Conservation (phyloP, 1,140 invertebrate species). For the Cydia amplana region DNA sequence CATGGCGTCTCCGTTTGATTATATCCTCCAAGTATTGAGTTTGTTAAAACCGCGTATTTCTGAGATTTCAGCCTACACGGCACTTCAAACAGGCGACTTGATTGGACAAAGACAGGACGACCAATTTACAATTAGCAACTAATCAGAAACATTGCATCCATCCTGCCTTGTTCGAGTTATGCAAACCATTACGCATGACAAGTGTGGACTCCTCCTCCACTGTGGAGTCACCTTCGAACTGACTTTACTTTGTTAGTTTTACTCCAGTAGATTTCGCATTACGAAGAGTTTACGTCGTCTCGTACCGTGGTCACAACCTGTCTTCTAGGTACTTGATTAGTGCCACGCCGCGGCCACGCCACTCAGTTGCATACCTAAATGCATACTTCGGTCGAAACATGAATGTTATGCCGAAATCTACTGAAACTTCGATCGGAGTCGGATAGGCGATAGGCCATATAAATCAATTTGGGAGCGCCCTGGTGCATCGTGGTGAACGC, state of each 20-base stretch:
- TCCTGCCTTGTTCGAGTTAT: constrained; percentile 18
- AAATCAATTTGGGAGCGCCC: too few relatives aligned
- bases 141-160: constrained; percentile 26
- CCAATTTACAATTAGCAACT: constrained; percentile 27
- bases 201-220: neutral
- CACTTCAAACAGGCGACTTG: constrained; percentile 11
- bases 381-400: too few relatives aligned
- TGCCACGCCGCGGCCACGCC: too few relatives aligned
- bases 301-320: neutral
- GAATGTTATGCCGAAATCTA: too few relatives aligned
- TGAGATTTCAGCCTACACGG: neutral
- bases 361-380: too few relatives aligned
- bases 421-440: too few relatives aligned
- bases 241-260: neutral
- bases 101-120: constrained; percentile 26
- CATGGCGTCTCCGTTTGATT: too few relatives aligned
- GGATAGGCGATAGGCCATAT: too few relatives aligned
- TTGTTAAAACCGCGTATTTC: neutral
- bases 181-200: constrained; percentile 3
- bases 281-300: neutral
- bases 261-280: neutral
- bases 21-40: too few relatives aligned
- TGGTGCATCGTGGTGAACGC: neutral
- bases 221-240: constrained; percentile 10
- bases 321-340: too few relatives aligned